A percentile compares a stretch with the other conserved stretches of the same genome.
These are phyloP conservation scores for Notothenia coriiceps DNA, from an alignment of 2,113 vertebrate genomes.

Conservation along the genomic window DNA sequence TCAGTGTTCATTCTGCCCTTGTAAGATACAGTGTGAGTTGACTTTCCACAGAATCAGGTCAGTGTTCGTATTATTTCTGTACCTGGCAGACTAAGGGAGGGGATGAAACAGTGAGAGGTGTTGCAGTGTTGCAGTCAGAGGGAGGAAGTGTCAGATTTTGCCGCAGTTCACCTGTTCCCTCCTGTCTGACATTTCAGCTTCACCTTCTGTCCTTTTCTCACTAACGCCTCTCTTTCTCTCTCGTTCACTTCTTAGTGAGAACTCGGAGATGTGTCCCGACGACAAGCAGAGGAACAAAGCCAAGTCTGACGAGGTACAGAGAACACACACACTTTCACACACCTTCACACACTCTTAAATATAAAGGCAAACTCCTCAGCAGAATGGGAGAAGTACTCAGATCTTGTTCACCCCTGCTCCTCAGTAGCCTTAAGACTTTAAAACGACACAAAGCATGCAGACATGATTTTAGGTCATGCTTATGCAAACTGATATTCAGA, in stretches of 20 bases:
- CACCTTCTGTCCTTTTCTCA: constrained; percentile 30
- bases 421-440: background rate
- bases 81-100: background rate
- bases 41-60: constrained; percentile 23
- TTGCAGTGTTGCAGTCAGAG: background rate
- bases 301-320: constrained; percentile 84
- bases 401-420: too few species aligned
- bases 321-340: background rate
- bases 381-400: too few species aligned
- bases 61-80: constrained; percentile 21
- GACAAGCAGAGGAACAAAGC: constrained; percentile 90
- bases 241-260: constrained; percentile 84
- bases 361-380: background rate
- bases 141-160: constrained; percentile 20
- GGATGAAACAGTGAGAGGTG: background rate
- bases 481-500: background rate
- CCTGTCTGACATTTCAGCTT: constrained; percentile 53
- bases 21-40: too few species aligned
- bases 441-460: too few species aligned
- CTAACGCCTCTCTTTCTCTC: constrained; percentile 1
- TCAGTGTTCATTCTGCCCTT: background rate
- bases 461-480: too few species aligned
- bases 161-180: constrained; percentile 39
- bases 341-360: background rate
- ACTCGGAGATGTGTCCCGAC: constrained; percentile 80